These are phyloP conservation scores for Aphaenogaster floridana DNA, from an alignment of 1,140 invertebrate genomes.

Conservation along the genomic window DNA sequence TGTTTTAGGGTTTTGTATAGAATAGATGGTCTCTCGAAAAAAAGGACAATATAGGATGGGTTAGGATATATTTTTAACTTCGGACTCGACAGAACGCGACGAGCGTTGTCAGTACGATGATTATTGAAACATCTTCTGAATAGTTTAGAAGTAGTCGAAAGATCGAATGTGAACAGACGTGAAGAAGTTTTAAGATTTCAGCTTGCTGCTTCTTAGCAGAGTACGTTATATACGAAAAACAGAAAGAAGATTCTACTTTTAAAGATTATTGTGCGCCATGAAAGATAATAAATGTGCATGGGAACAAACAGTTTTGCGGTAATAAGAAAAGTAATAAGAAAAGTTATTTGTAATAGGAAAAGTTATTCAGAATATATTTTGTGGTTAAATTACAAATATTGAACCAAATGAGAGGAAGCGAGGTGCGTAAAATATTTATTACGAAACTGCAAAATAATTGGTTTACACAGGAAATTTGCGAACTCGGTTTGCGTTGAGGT, in stretches of 20 bases:
- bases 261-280: background rate
- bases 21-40: background rate
- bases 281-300: background rate
- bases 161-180: background rate
- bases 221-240: background rate
- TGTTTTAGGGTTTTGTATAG: background rate
- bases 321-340: background rate
- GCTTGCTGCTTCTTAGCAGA: background rate
- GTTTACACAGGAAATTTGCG: background rate
- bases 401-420: background rate
- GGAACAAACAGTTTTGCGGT: background rate
- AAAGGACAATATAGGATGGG: background rate
- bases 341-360: background rate
- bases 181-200: slow-evolving; percentile 32
- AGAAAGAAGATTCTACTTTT: background rate
- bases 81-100: background rate
- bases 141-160: slow-evolving; percentile 36
- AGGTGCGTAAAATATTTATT: slow-evolving; percentile 1
- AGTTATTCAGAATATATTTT: background rate
- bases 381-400: background rate
- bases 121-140: slow-evolving; percentile 26
- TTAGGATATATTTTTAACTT: background rate
- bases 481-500: background rate
- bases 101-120: background rate
- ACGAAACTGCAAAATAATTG: background rate